Conservation (phyloP, 2,113 vertebrate genomes). For the Cyphomyrus discorhynchus region DNA sequence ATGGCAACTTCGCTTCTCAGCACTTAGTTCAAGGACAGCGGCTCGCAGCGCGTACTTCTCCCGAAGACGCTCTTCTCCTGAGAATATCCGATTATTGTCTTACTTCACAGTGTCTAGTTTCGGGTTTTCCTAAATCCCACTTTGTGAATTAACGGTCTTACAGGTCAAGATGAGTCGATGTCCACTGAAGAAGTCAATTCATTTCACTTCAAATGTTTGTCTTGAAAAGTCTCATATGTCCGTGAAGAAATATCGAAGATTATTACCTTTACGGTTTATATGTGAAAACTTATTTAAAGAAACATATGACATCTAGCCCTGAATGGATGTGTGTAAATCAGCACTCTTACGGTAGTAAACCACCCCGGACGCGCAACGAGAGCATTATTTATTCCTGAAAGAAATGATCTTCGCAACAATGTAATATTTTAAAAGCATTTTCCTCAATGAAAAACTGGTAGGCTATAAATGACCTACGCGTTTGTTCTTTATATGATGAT, state of each 20-base stretch:
- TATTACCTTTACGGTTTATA: background rate
- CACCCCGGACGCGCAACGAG: background rate
- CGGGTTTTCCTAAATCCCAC: background rate
- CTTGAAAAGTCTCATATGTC: background rate
- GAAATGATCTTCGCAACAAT: background rate
- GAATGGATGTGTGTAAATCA: background rate
- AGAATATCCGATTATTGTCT: conserved; percentile 26
- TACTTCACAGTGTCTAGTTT: background rate
- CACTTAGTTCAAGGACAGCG: conserved; percentile 48
- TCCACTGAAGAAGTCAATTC: conserved; percentile 5
- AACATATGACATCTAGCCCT: background rate
- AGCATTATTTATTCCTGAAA: background rate
- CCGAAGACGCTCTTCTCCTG: conserved; percentile 20
- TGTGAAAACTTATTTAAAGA: background rate
- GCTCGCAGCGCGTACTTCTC: conserved; percentile 26
- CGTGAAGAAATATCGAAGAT: background rate
- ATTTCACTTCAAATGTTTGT: background rate
- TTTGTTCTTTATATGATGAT: background rate
- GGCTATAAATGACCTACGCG: background rate
- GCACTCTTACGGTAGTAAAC: background rate
- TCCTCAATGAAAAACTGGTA: background rate
- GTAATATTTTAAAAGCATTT: background rate
- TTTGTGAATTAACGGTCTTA: background rate
- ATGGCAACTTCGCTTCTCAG: conserved; percentile 56
- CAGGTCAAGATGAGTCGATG: background rate